Evolutionary conservation across 2,113 vertebrate species (phyloP).

Genomic region (Trematocara macrostoma): DNA sequence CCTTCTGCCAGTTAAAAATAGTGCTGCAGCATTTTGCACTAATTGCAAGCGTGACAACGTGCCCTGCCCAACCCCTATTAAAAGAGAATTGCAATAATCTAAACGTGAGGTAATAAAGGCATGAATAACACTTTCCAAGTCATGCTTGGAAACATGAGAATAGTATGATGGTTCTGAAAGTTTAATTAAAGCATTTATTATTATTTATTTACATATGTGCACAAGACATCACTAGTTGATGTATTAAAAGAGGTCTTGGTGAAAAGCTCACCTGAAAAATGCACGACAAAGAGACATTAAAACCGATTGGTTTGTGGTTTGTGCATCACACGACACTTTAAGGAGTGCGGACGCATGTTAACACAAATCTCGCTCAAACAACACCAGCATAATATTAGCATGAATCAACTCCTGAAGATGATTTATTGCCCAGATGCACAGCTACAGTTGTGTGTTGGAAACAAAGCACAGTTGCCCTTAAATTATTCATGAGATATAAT

Average conservation of each 20-base stretch:
- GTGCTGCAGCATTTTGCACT: too few relatives aligned
- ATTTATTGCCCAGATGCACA: conserved; percentile 35
- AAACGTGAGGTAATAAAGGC: too few relatives aligned
- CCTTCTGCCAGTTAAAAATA: too few relatives aligned
- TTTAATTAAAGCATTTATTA: neutral
- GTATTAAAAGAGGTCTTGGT: neutral
- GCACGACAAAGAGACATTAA: neutral
- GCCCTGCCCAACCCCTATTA: too few relatives aligned
- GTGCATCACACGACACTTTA: neutral
- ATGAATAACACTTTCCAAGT: too few relatives aligned
- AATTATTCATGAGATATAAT: conserved; percentile 58
- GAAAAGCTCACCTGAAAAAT: neutral
- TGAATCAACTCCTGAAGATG: conserved; percentile 40
- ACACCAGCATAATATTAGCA: conserved; percentile 26
- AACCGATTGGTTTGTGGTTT: neutral
- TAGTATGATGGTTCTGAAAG: neutral
- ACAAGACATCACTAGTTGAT: neutral
- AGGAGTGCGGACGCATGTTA: neutral
- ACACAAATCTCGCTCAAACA: conserved; percentile 16
- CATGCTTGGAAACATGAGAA: neutral
- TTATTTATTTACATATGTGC: neutral
- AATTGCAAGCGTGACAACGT: too few relatives aligned
- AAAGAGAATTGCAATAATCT: too few relatives aligned
- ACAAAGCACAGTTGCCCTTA: conserved; percentile 17
- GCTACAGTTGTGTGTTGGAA: conserved; percentile 20